phyloP scores from a whole-genome alignment of 2,888 invertebrate genomes.

The Lypha dubia region DNA sequence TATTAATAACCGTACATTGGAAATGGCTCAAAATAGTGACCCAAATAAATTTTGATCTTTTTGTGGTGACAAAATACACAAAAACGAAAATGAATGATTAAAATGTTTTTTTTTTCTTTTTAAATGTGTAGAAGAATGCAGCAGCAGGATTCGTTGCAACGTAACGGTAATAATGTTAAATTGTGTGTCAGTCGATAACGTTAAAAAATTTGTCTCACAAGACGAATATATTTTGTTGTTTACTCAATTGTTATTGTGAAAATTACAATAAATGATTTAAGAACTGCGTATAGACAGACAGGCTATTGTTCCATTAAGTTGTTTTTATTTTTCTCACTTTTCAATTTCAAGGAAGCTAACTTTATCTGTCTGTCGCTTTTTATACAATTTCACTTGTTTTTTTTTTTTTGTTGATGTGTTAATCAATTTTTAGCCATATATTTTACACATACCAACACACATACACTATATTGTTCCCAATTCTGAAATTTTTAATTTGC shows the following conservation, averaged over 20 bases:
- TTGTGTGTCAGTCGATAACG: slow-evolving; percentile 29
- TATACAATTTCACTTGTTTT: slow-evolving; percentile 7
- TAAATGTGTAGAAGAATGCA: not conserved
- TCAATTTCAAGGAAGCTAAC: slow-evolving; percentile 18
- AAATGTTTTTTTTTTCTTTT: not conserved
- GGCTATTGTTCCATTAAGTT: slow-evolving; percentile 25
- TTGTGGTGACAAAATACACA: slow-evolving; percentile 10
- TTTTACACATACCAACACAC: not conserved
- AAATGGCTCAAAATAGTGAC: slow-evolving; percentile 1
- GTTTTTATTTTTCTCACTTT: slow-evolving; percentile 25
- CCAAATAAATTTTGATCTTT: slow-evolving; percentile 37
- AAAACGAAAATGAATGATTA: not conserved
- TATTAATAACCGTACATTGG: no score
- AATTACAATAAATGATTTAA: slow-evolving; percentile 4
- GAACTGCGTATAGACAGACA: not conserved
- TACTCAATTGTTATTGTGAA: slow-evolving; percentile 35
- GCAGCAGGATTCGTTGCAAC: not conserved
- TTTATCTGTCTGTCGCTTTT: slow-evolving; percentile 6
- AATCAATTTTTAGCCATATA: no score
- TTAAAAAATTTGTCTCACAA: slow-evolving; percentile 33
- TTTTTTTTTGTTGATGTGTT: slow-evolving; percentile 13
- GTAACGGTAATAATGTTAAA: not conserved
- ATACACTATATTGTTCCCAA: not conserved
- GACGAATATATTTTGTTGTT: slow-evolving; percentile 21
- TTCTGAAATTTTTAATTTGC: not conserved